Evolutionary conservation across 2,888 invertebrate genomes (phyloP), one percentile per base, ranked within the genome.

Genomic region (Melanostoma mellinum): DNA sequence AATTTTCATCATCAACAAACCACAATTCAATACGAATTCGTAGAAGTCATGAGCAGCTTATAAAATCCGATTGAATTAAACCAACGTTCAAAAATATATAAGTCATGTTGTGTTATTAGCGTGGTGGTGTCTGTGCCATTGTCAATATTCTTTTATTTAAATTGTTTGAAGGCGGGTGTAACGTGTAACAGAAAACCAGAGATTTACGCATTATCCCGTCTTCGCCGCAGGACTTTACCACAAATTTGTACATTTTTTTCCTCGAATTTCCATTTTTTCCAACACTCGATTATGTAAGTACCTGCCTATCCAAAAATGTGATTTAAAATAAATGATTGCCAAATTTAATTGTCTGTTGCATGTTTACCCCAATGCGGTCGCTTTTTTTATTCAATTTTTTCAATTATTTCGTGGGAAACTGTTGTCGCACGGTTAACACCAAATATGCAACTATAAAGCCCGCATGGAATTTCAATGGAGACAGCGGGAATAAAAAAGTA

Each of bases 41-140:
- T 58, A 56, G 69, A 78, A 78, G 82, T 82, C 82, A 78, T 69
- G 73, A 78, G 46, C 82, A 82, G 78, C 77, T 82, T 78, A 82
- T 58, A 56, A 63, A 77, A 82, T 56, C 78, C 73, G 82, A 78
- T 82, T 82, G 78, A 78, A 78, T 78, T 74, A 1, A 82, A 78
- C 73, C 82, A 78, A 69, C 78, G 74, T 36, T 8, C 36, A 42
- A 32, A 53, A 35, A 53, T 53, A 3, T 8, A 56, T 0, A 35
- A n/a, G 0, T 20, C 20, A 20, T 20, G 20, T 20, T 20, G 20
- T 20, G 20, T 20, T 1, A 20, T 20, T 20, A 20, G 20, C 20
- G 20, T 20, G 20, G 20, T 20, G 20, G 20, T 20, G 20, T 20
- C 20, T 20, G 20, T 20, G 20, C 20, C 20, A 20, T 20, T 20